Percentiles rank a stretch among this genome's conserved stretches.
Evolutionary conservation across 2,113 vertebrate genomes (phyloP).

Genomic region (Megalops atlanticus): DNA sequence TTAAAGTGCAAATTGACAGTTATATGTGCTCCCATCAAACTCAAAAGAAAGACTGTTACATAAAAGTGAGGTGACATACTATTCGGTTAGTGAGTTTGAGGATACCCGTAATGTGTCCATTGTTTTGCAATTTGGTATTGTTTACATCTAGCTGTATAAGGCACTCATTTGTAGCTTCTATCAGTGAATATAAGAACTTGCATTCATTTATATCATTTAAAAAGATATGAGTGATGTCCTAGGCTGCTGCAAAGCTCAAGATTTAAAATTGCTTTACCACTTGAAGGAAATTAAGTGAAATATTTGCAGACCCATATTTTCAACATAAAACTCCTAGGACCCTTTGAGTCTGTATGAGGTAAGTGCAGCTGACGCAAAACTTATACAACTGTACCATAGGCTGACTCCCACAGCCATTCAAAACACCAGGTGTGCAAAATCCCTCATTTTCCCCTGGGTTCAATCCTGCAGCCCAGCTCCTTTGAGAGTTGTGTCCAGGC

Average conservation of each 20-base stretch:
- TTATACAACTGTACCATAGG: neutral
- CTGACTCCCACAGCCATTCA: neutral
- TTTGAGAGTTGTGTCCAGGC: conserved; percentile 14
- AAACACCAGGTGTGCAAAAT: conserved; percentile 21
- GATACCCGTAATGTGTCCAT: neutral
- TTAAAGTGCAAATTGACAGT: neutral
- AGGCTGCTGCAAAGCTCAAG: too few relatives aligned
- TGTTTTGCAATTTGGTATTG: too few relatives aligned
- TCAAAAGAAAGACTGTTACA: neutral
- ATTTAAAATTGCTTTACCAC: too few relatives aligned
- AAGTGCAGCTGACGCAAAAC: neutral
- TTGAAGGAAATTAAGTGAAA: too few relatives aligned
- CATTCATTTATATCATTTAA: too few relatives aligned
- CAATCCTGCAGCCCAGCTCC: conserved; percentile 8
- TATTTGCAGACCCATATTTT: too few relatives aligned
- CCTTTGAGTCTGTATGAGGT: neutral
- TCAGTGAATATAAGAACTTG: too few relatives aligned
- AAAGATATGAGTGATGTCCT: too few relatives aligned
- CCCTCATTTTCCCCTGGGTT: conserved; percentile 8
- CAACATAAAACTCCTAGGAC: too few relatives aligned
- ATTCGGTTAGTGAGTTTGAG: neutral
- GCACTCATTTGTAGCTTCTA: too few relatives aligned
- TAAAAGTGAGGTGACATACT: neutral
- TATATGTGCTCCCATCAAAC: neutral
- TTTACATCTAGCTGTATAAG: too few relatives aligned